Evolutionary conservation across 1,140 invertebrate genomes (phyloP).

Genomic region (Bombus haemorrhoidalis): DNA sequence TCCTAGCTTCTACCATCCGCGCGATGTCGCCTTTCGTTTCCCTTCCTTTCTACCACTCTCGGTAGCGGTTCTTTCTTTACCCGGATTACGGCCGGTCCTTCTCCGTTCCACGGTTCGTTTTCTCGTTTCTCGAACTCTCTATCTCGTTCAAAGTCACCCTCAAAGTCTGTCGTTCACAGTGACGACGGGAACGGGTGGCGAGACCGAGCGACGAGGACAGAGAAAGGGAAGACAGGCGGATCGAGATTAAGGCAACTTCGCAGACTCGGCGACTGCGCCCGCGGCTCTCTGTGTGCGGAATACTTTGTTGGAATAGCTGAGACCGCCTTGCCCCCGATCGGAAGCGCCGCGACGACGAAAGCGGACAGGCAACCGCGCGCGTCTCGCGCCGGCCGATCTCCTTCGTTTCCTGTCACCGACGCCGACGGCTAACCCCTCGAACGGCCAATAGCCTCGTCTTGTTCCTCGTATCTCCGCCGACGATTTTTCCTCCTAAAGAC

Average conservation of each 20-base stretch:
- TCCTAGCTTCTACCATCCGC: neutral
- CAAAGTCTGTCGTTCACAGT: slow-evolving; percentile 50
- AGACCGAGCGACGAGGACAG: neutral
- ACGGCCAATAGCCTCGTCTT: neutral
- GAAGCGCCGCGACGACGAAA: slow-evolving; percentile 33
- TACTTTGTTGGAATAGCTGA: slow-evolving; percentile 54
- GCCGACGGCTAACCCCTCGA: neutral
- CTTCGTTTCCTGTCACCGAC: neutral
- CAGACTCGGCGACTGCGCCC: slow-evolving; percentile 45
- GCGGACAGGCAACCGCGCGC: slow-evolving; percentile 3
- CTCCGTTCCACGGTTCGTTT: neutral
- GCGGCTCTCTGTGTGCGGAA: slow-evolving; percentile 40
- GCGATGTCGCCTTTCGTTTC: slow-evolving; percentile 2
- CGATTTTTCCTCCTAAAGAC: neutral
- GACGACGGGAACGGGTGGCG: slow-evolving; percentile 1
- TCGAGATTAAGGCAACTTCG: slow-evolving; percentile 62
- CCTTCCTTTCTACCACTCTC: neutral
- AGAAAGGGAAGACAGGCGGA: slow-evolving; percentile 1
- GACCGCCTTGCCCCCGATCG: slow-evolving; percentile 38
- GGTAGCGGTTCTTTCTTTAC: slow-evolving; percentile 26
- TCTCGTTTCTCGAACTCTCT: neutral
- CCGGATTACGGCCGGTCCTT: slow-evolving; percentile 36
- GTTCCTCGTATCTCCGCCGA: neutral
- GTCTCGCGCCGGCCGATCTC: slow-evolving; percentile 22
- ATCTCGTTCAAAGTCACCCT: slow-evolving; percentile 54